A percentile compares a stretch with the other conserved stretches of the same genome.
These are phyloP conservation scores for Siniperca knerii DNA, from an alignment of 2,113 vertebrate species.

Conservation along the genomic window DNA sequence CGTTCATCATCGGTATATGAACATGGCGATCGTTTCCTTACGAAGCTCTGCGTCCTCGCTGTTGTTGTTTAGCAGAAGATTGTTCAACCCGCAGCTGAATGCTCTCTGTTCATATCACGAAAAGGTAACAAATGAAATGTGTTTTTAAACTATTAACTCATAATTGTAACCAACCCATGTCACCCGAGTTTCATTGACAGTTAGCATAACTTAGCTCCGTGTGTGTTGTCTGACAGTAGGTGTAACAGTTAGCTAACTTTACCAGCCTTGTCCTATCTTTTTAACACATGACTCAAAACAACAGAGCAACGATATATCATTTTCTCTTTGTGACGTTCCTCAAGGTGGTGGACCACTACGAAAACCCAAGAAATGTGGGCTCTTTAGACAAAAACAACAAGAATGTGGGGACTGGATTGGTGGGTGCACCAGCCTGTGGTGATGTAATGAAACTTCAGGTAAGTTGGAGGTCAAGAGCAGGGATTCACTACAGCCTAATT, in stretches of 20 bases:
- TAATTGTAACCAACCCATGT: fast-evolving
- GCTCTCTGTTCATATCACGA: constrained; percentile 75
- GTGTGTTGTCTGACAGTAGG: not conserved
- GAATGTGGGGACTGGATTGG: constrained; percentile 95
- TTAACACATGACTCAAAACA: not conserved
- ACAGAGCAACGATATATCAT: fast-evolving
- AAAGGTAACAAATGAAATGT: constrained; percentile 71
- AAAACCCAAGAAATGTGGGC: constrained; percentile 97
- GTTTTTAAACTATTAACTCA: not conserved
- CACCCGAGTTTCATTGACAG: not conserved
- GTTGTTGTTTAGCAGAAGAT: constrained; percentile 55
- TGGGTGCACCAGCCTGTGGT: constrained; percentile 95
- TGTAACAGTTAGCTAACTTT: not conserved
- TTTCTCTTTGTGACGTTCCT: not conserved
- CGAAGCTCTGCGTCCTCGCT: constrained; percentile 64
- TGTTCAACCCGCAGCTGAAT: constrained; percentile 55
- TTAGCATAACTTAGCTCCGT: not conserved
- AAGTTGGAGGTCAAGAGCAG: not conserved
- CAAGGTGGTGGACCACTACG: constrained; percentile 97
- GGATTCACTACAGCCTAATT: not conserved
- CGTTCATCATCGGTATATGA: not conserved
- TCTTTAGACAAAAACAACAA: constrained; percentile 92
- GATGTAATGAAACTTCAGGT: constrained; percentile 97
- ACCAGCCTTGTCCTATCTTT: not conserved
- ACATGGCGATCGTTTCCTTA: constrained; percentile 74